Percentiles rank a stretch among this genome's conserved stretches.
These are phyloP conservation scores for Stercorarius parasiticus DNA, from an alignment of 2,113 vertebrate genomes.

Conservation along the genomic window DNA sequence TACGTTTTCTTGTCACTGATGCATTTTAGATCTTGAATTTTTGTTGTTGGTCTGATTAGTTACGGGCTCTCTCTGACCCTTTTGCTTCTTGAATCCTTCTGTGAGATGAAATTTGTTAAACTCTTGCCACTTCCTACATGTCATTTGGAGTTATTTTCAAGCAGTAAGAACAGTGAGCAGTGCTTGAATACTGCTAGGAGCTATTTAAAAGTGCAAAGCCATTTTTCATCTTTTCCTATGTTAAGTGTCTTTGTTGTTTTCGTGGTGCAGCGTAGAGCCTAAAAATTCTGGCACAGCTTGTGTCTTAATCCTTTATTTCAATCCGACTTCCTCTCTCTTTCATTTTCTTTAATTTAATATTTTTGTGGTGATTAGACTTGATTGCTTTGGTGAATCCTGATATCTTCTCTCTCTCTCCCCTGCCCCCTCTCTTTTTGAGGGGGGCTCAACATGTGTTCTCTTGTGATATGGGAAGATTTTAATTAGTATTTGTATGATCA, in stretches of 20 bases:
- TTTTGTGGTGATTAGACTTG: constrained; percentile 23
- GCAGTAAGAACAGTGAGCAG: neutral
- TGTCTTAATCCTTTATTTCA: constrained; percentile 38
- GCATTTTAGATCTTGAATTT: neutral
- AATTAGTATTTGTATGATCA: constrained; percentile 37
- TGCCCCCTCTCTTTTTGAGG: neutral
- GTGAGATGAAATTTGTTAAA: neutral
- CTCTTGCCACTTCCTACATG: neutral
- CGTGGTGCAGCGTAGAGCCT: neutral
- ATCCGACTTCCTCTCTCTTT: neutral
- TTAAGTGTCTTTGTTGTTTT: neutral
- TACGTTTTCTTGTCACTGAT: neutral
- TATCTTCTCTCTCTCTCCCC: neutral
- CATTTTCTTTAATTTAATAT: constrained; percentile 7
- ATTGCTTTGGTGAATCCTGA: constrained; percentile 31
- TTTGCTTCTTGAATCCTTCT: neutral
- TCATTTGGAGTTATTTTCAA: neutral
- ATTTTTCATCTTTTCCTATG: neutral
- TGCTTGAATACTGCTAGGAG: neutral
- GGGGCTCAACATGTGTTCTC: constrained; percentile 27
- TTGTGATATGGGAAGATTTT: constrained; percentile 52
- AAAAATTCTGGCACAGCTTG: neutral
- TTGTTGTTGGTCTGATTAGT: neutral
- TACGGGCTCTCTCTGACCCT: neutral
- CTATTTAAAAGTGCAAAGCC: constrained; percentile 7